These are phyloP conservation scores for Periophthalmus magnuspinnatus DNA, from an alignment of 2,797 vertebrate genomes.

Conservation along the genomic window DNA sequence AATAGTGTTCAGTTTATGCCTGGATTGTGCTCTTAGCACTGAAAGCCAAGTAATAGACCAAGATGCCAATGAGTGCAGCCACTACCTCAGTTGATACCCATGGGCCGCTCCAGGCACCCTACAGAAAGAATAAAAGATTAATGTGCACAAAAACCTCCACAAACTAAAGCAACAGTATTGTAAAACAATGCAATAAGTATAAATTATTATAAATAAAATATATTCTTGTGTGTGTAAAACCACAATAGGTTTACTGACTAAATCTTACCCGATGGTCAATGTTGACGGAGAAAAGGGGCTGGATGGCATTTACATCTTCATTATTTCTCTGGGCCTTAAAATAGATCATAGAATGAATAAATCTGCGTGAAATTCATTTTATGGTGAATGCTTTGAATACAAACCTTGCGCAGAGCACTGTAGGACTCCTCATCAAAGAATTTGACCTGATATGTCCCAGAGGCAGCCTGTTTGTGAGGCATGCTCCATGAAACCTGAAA, in stretches of 20 bases:
- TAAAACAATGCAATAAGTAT: neutral
- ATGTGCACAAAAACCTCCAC: neutral
- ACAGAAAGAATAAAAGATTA: slow-evolving; percentile 12
- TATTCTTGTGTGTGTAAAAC: no score
- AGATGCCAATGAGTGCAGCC: slow-evolving; percentile 84
- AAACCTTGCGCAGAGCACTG: slow-evolving; percentile 86
- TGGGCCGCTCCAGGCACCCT: slow-evolving; percentile 90
- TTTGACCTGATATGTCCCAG: slow-evolving; percentile 90
- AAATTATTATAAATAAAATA: neutral
- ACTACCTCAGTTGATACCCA: slow-evolving; percentile 92
- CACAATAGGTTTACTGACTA: neutral
- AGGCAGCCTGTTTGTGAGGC: slow-evolving; percentile 87
- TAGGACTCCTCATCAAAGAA: slow-evolving; percentile 95
- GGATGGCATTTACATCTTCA: slow-evolving; percentile 85
- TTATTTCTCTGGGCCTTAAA: slow-evolving; percentile 91
- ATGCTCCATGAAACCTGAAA: slow-evolving; percentile 90
- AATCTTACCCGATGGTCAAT: slow-evolving; percentile 89
- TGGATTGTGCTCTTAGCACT: slow-evolving; percentile 88
- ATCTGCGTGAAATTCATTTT: neutral
- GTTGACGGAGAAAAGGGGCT: slow-evolving; percentile 90
- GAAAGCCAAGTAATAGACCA: slow-evolving; percentile 88
- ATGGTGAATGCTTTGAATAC: slow-evolving; percentile 6
- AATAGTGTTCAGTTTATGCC: slow-evolving; percentile 63
- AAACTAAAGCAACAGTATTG: neutral
- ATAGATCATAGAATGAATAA: neutral